These are phyloP conservation scores for Podarcis lilfordi DNA, from an alignment of 2,797 vertebrate genomes.

Conservation along the genomic window DNA sequence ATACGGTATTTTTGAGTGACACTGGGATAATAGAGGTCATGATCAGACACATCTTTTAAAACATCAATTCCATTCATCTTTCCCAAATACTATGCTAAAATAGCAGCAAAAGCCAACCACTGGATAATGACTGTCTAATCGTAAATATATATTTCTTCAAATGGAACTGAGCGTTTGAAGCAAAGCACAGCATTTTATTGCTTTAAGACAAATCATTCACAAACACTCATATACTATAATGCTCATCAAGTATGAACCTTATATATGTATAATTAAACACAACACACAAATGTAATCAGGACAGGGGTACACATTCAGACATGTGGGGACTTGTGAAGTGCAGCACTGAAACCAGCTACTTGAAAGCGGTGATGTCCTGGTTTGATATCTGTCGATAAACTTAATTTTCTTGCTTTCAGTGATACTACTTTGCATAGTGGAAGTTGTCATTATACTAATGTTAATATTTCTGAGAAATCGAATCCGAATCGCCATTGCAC, in stretches of 20 bases:
- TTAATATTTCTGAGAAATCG: constrained; percentile 91
- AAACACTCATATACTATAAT: not conserved
- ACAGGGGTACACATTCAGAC: not conserved
- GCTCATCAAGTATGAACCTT: constrained; percentile 17
- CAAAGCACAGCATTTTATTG: constrained; percentile 16
- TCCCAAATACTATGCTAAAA: constrained; percentile 26
- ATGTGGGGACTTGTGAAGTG: constrained; percentile 5
- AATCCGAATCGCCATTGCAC: constrained; percentile 88
- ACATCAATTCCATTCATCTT: constrained; percentile 7
- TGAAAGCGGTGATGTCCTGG: not conserved
- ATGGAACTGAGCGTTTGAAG: constrained; percentile 13
- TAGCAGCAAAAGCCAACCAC: constrained; percentile 7
- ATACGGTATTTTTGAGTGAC: not conserved
- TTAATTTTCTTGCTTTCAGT: constrained; percentile 78
- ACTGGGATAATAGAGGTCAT: not conserved
- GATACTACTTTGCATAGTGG: constrained; percentile 86
- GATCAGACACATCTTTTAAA: constrained; percentile 9
- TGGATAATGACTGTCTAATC: constrained; percentile 36
- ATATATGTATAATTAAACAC: constrained; percentile 12
- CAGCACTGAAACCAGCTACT: not conserved
- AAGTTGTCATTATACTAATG: constrained; percentile 84
- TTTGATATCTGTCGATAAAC: constrained; percentile 15
- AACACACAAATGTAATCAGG: not conserved
- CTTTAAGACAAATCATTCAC: constrained; percentile 31
- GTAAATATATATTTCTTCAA: constrained; percentile 15